Base-by-base conservation (phyloP, 2,888 invertebrate species). In the Noctua comes region DNA sequence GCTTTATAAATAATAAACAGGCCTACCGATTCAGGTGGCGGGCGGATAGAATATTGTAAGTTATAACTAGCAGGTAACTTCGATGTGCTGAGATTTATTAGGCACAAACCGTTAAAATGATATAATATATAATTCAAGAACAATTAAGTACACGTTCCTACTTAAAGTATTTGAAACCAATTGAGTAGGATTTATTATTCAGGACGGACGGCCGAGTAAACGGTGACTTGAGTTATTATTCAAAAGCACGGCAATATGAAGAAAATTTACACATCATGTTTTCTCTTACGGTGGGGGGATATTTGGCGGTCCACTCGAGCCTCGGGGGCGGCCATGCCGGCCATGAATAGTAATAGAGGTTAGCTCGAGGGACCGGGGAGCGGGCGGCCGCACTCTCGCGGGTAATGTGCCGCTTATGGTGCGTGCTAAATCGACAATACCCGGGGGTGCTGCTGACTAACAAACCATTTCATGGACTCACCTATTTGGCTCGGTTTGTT, bases 351-450 rank as follows among this genome's bases (percentile, higher is more conserved):
- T 95, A 96, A 96, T 95, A 91, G 94, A 93, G 94, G 93, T 76
- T 82, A 51, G 90, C 93, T 92, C 93, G 86, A 87, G 94, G 92
- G 94, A 93, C 88, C 89, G 78, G 89, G 89, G 71, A 27, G 31
- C 64, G 31, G 1, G 78, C 80, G 68, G 77, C 65, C 86, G 69
- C 86, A 83, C 92, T 91, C 90, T 92, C 91, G 90, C 88, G 91
- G 88, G 90, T 94, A 94, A 93, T 91, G 88, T 89, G 92, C 93
- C 93, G 94, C 96, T 95, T 96, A 96, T 96, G 96, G 96, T 95
- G 95, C 96, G 96, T 96, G 94, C 94, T 93, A 96, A 97, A 97
- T 97, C 95, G 95, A 95, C 95, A 93, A 95, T 94, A 94, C 95
- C 93, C 96, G 85, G 81, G 93, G 95, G 95, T 91, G 87, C 90